A percentile compares a stretch with the other conserved stretches of the same genome.
Evolutionary conservation across 2,888 invertebrate species (phyloP).

Genomic region (Slavum lentiscoides): DNA sequence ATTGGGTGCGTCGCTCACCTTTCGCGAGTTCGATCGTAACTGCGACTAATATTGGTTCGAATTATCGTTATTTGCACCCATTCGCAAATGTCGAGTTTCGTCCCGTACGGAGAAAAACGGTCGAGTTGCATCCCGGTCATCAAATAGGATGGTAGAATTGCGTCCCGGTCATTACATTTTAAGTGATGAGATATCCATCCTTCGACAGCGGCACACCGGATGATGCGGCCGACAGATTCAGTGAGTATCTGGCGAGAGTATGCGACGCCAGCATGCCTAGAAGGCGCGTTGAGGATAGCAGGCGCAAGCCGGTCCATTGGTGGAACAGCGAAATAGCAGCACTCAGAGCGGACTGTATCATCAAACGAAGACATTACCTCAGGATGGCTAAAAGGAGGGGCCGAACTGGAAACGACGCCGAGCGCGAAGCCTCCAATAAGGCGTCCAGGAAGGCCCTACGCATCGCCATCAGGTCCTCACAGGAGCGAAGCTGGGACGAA

Average conservation of each 20-base stretch:
- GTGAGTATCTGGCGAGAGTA: not conserved
- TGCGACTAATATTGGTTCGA: too few relatives aligned
- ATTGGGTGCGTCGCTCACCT: too few relatives aligned
- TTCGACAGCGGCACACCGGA: too few relatives aligned
- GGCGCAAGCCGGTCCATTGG: not conserved
- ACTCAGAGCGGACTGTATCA: not conserved
- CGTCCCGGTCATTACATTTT: too few relatives aligned
- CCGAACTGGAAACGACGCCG: not conserved
- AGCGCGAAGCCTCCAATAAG: not conserved
- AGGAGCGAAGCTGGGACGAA: not conserved
- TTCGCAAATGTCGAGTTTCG: not conserved
- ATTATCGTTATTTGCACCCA: accelerated
- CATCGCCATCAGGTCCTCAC: not conserved
- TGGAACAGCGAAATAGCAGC: not conserved
- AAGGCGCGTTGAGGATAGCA: accelerated
- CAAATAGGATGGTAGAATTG: too few relatives aligned
- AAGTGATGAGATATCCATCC: too few relatives aligned
- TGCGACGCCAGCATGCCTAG: not conserved
- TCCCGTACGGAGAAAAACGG: too few relatives aligned
- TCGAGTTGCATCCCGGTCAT: too few relatives aligned
- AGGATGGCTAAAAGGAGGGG: not conserved
- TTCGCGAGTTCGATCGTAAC: too few relatives aligned
- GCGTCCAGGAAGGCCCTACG: not conserved
- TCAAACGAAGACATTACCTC: accelerated
- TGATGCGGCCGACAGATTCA: not conserved